These are phyloP conservation scores for Trigoniulus corallinus DNA, from an alignment of 1,140 invertebrate genomes.

Conservation along the genomic window DNA sequence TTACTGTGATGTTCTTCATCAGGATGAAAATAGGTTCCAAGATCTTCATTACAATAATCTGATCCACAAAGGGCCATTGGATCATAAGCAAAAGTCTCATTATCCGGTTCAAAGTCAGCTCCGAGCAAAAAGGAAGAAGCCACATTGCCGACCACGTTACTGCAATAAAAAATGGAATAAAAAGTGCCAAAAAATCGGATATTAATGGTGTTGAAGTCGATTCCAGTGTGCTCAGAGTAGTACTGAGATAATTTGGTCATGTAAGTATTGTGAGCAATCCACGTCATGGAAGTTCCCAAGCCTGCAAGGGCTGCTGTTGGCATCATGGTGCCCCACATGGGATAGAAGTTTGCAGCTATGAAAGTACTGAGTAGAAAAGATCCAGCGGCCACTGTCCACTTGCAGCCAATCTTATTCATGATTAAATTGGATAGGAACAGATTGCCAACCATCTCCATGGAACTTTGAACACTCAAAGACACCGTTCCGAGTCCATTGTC, in stretches of 20 bases:
- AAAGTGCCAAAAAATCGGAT: conserved; percentile 95
- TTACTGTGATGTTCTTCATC: conserved; percentile 6
- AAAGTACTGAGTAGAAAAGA: conserved; percentile 27
- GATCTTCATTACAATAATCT: conserved; percentile 44
- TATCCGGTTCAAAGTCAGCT: conserved; percentile 6
- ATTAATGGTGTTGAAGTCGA: conserved; percentile 54
- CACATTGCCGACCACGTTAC: conserved; percentile 87
- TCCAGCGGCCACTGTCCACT: conserved; percentile 24
- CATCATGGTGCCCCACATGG: conserved; percentile 23
- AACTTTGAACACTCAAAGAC: neutral
- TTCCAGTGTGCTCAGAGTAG: neutral
- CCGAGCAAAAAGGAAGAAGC: conserved; percentile 63
- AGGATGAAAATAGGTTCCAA: conserved; percentile 12
- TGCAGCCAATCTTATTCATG: conserved; percentile 22
- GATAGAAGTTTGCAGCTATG: conserved; percentile 32
- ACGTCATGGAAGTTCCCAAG: conserved; percentile 83
- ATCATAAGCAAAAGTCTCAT: conserved; percentile 6
- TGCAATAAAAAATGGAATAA: conserved; percentile 90
- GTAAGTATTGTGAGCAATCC: conserved; percentile 91
- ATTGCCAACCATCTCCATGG: conserved; percentile 47
- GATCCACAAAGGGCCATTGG: conserved; percentile 44
- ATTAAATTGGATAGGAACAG: conserved; percentile 52
- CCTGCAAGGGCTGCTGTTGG: conserved; percentile 36
- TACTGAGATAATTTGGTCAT: conserved; percentile 47
- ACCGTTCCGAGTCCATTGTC: neutral